These are phyloP conservation scores for Cosmia pyralina DNA, from an alignment of 2,888 invertebrate genomes.

Conservation along the genomic window DNA sequence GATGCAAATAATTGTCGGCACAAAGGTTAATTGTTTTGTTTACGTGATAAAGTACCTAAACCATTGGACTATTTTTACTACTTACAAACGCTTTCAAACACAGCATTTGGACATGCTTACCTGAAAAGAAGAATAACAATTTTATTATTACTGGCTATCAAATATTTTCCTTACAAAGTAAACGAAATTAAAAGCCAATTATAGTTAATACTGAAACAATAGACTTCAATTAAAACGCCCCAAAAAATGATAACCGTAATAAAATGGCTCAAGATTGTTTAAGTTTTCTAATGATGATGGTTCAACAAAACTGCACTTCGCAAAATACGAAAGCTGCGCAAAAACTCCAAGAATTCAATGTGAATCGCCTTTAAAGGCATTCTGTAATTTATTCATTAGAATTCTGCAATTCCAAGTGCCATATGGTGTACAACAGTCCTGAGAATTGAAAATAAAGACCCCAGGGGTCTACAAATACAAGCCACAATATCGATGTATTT, in stretches of 20 bases:
- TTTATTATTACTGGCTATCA: conserved; percentile 9
- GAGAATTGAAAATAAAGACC: conserved; percentile 34
- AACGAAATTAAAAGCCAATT: conserved; percentile 1
- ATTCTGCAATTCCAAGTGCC: conserved; percentile 40
- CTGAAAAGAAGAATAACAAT: conserved; percentile 51
- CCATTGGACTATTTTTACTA: conserved; percentile 21
- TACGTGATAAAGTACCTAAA: conserved; percentile 26
- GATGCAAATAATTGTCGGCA: conserved; percentile 19
- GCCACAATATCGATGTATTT: conserved; percentile 27
- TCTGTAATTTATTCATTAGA: conserved; percentile 47
- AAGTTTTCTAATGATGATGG: neutral
- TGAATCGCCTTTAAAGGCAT: conserved; percentile 22
- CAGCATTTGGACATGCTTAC: conserved; percentile 45
- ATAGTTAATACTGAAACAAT: neutral
- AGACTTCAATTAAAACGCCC: neutral
- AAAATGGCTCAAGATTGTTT: too few relatives aligned
- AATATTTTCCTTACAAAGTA: conserved; percentile 10
- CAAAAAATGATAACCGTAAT: neutral
- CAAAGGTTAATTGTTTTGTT: conserved; percentile 48
- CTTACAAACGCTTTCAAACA: conserved; percentile 42
- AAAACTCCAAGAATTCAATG: conserved; percentile 14
- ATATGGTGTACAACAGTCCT: conserved; percentile 28
- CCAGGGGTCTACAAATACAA: conserved; percentile 14
- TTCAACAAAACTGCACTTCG: conserved; percentile 14
- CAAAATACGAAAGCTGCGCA: conserved; percentile 12